Evolutionary conservation across 92 coral and sea anemone genomes (phyloP), one percentile per base, ranked within the genome.

Genomic region (Porites divaricata): DNA sequence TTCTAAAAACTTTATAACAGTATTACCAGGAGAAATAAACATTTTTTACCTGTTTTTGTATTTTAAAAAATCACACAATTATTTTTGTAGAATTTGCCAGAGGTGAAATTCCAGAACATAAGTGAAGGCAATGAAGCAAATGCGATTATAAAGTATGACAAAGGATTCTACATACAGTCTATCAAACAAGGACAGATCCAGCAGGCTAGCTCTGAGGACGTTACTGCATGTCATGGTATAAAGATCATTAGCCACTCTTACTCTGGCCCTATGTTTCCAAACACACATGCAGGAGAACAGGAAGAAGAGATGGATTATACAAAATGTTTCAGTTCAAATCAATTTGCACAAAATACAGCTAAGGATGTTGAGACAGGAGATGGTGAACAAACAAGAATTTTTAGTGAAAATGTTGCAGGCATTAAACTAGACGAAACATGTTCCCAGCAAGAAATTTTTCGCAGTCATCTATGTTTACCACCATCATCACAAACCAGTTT

Each of bases 231-330:
- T 23, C 70, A 45, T 13, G 81, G 81, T 4, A 21, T 19, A 48
- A 51, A 24, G 45, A 21, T 41, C 5, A 49, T 14, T 49, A 20
- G 35, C 16, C 9, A 50, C 49, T 20, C 75, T 2, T 1, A 17
- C 52, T 19, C 3, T 28, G 45, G 24, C 52, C 24, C 53, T 6
- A 26, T 6, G 26, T 9, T 4, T 0, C 1, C 53, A 68, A 4
- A 6, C 25, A 16, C 64, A 19, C 24, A 64, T 52, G 51, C 51
- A 51, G 17, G 16, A 56, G 54, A 52, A 23, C 48, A 50, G 26
- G 50, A 10, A 6, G 83, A 69, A 41, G 85, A 80, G 70, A 80
- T 70, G 67, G 85, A 80, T n/a, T 22, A 80, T 56, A 80, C 85
- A n/a, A 69, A 7, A 25, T 80, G 85, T 54, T 21, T 15, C 76